Base-by-base conservation (phyloP, 2,888 invertebrate species). In the Cheilosia impressa region DNA sequence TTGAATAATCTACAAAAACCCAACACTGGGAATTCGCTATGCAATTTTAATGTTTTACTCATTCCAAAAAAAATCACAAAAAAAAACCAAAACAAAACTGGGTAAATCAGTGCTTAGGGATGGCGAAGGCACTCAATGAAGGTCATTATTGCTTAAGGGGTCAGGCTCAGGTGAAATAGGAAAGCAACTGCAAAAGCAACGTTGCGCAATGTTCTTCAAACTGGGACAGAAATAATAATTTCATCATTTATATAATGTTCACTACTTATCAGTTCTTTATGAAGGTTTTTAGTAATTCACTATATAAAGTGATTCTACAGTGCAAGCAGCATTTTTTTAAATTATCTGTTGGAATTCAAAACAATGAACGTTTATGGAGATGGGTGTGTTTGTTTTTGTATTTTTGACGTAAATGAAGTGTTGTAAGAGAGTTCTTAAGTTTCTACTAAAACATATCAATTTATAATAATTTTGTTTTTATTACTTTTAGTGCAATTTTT, bases 1-100 rank as follows among this genome's bases (percentile, higher is more conserved):
- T 69, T 69, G 47, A 76, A 69, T 78, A 60, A 55, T 75, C 79
- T 75, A 84, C 69, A 80, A 69, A 79, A 79, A 71, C 69, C 80
- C 69, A 80, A 84, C 53, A 84, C 34, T 53, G 83, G 83, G 72
- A 78, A 78, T 68, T 71, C 63, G 66, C 38, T 84, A 75, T 84
- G 84, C 84, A 84, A 75, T 53, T 79, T 75, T 50, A 80, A 84
- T 75, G 62, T 79, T 65, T 69, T 84, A 79, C 84, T 84, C 84
- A 84, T 84, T 84, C 84, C 79, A 84, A 84, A 84, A 80, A n/a
- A 83, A 66, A 60, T 60, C 1, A 34, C 34, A 27, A 75, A 52
- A 68, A 53, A 47, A 50, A 47, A 6, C 2, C 47, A 52, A 52
- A 43, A 66, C 13, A 38, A 45, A 47, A 41, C 15, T 52, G 43